Base-by-base conservation (phyloP, 2,113 vertebrate species). In the Pitta sordida region DNA sequence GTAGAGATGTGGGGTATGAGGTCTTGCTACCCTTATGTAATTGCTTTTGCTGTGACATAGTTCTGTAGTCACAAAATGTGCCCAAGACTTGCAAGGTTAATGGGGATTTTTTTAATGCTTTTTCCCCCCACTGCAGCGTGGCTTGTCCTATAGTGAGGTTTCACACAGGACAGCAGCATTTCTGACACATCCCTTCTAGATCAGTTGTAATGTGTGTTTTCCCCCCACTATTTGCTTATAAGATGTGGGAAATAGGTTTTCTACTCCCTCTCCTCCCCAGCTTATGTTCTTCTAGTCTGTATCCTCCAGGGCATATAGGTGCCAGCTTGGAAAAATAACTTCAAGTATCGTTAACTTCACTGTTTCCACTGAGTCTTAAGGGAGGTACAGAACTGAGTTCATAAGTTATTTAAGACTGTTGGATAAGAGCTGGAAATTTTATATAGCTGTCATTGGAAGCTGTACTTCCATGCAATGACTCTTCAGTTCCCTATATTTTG, bases 21-120 rank as follows among this genome's bases (percentile, higher is more conserved):
- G 71, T 91, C 78, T 92, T 12, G 22, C 59, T 83, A 17, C 39
- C 63, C 44, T 94, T 92, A 87, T 36, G n/a, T 94, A 87, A 88
- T 79, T 83, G 37, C 56, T 85, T 91, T 70, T 85, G 24, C 89
- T 80, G 63, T 94, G 75, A 41, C 64, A 71, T 85, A 88, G 36
- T 87, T 93, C 68, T 81, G n/a, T 77, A 79, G 84, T 58, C 62
- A 51, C 1, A 8, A 56, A 85, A 55, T 7, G 2, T 79, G 73
- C 39, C 48, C 64, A 19, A 52, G 48, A 81, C 39, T 65, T 63
- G 82, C 46, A 77, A 60, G 59, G 30, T 51, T 91, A 51, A 79
- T 43, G 17, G 16, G 43, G n/a, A 41, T 3, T 34, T 53, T 85
- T 75, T 89, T 73, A 15, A n/a, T 82, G 34, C 24, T 60, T 80